Evolutionary conservation across 2,888 invertebrate genomes (phyloP).

Genomic region (Cantharis nigra): DNA sequence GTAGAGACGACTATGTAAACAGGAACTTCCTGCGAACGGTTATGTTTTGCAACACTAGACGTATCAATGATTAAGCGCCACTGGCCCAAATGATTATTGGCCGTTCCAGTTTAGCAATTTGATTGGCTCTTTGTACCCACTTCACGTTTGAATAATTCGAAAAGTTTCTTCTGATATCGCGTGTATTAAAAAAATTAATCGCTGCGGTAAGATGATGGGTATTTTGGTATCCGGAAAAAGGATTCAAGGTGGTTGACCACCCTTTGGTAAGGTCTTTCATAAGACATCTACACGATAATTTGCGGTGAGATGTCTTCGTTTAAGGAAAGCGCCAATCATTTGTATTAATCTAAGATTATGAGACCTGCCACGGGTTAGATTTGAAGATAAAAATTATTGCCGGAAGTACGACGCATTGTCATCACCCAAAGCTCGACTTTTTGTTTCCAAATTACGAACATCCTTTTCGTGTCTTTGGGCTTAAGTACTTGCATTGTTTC

Average conservation of each 20-base stretch:
- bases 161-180: neutral
- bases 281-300: slow-evolving; percentile 33
- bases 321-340: slow-evolving; percentile 37
- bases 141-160: neutral
- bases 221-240: slow-evolving; percentile 36
- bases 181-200: slow-evolving; percentile 4
- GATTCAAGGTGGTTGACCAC: slow-evolving; percentile 48
- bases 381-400: neutral
- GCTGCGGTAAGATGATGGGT: slow-evolving; percentile 13
- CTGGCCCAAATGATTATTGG: neutral
- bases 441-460: neutral
- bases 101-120: neutral
- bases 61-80: neutral
- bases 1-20: neutral
- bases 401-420: slow-evolving; percentile 4
- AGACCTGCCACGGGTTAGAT: slow-evolving; percentile 27
- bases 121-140: neutral
- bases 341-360: slow-evolving; percentile 28
- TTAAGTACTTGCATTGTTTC: neutral
- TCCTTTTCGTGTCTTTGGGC: neutral
- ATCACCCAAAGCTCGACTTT: neutral
- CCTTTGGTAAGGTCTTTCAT: slow-evolving; percentile 21
- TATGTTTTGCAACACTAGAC: neutral
- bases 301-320: slow-evolving; percentile 34
- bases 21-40: neutral